Conservation (phyloP, 2,113 vertebrate genomes). For the Saccopteryx bilineata region DNA sequence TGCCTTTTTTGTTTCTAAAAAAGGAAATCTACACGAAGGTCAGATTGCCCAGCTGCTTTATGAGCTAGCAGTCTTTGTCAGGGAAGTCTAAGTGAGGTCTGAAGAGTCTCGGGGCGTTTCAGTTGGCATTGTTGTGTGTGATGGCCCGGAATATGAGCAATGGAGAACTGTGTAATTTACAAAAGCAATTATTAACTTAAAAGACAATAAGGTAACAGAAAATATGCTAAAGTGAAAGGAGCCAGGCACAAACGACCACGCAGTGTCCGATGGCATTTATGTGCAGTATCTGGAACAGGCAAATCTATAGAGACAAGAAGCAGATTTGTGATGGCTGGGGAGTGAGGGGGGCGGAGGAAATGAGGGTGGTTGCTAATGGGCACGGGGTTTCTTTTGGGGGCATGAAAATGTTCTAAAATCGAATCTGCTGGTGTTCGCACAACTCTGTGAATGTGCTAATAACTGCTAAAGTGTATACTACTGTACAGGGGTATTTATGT, state of each 20-base stretch:
- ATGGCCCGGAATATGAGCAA: background rate
- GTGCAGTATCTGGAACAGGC: too few species aligned
- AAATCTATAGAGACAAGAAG: background rate
- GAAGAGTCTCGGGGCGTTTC: background rate
- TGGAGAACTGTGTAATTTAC: background rate
- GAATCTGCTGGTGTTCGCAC: too few species aligned
- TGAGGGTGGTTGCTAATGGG: too few species aligned
- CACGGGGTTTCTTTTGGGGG: background rate
- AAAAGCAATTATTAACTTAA: background rate
- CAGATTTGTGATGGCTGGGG: background rate
- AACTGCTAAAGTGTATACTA: too few species aligned
- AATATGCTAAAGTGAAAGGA: background rate
- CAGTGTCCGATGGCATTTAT: rapidly evolving
- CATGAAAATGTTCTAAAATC: too few species aligned
- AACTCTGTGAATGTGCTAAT: too few species aligned
- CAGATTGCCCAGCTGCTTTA: background rate
- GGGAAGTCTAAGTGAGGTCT: background rate
- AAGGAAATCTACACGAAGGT: background rate
- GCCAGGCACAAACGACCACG: background rate
- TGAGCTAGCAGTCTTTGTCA: background rate
- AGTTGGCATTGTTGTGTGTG: background rate
- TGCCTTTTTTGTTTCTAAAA: background rate
- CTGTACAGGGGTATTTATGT: too few species aligned
- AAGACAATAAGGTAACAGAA: background rate
- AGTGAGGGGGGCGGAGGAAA: background rate